A percentile compares a stretch with the other conserved stretches of the same genome.
These are phyloP conservation scores for Lepus townsendii DNA, from an alignment of 2,797 vertebrate species.

Conservation along the genomic window DNA sequence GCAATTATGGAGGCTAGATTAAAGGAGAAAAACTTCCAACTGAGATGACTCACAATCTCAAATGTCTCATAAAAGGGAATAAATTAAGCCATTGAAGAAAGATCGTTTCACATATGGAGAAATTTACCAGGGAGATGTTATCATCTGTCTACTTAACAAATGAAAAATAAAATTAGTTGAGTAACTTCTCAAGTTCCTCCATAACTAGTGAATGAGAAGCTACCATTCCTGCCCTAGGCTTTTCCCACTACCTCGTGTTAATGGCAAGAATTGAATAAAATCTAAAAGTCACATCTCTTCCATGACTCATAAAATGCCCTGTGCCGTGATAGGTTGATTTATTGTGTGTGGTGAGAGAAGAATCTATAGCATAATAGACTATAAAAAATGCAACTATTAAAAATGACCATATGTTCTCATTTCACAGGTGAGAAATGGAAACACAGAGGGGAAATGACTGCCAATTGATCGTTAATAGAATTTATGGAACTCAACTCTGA, in stretches of 20 bases:
- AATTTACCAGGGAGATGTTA: constrained; percentile 12
- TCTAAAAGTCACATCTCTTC: constrained; percentile 65
- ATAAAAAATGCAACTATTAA: constrained; percentile 64
- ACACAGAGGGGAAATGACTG: constrained; percentile 29
- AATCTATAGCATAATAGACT: constrained; percentile 66
- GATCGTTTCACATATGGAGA: not conserved
- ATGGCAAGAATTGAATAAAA: constrained; percentile 58
- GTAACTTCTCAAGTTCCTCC: not conserved
- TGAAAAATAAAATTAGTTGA: not conserved
- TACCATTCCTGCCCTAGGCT: not conserved
- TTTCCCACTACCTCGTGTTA: not conserved
- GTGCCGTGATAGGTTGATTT: constrained; percentile 58
- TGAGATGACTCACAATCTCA: constrained; percentile 15
- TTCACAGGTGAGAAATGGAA: constrained; percentile 71
- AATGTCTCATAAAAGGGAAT: not conserved
- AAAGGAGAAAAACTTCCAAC: fast-evolving
- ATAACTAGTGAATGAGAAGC: not conserved
- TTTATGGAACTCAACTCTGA: constrained; percentile 36
- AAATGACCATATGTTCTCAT: constrained; percentile 65
- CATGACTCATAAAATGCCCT: constrained; percentile 66
- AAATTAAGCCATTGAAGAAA: not conserved
- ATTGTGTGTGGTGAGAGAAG: constrained; percentile 46
- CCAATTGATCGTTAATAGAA: constrained; percentile 50
- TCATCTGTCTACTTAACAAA: not conserved
- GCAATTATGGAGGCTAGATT: not conserved